phyloP scores from a whole-genome alignment of 2,888 invertebrate genomes.

The Agriotes lineatus region DNA sequence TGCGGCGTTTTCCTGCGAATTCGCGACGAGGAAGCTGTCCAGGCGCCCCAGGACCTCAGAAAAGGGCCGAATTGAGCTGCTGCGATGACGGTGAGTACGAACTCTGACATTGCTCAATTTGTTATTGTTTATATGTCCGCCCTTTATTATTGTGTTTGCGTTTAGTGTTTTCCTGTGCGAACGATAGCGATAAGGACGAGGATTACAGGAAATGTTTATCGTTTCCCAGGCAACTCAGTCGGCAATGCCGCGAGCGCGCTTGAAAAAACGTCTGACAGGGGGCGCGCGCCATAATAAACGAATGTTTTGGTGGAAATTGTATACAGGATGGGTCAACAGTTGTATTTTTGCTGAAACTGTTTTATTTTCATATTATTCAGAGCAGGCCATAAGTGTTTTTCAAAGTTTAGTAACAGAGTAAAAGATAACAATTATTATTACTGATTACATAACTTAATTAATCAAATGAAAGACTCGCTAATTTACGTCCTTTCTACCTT shows the following conservation, averaged over 20 bases:
- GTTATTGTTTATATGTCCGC: background rate
- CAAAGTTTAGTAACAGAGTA: too few relatives aligned
- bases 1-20: background rate
- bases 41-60: background rate
- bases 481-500: too few relatives aligned
- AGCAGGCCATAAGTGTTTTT: too few relatives aligned
- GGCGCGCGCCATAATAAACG: too few relatives aligned
- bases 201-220: constrained; percentile 25
- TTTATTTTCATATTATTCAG: too few relatives aligned
- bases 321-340: too few relatives aligned
- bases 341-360: too few relatives aligned
- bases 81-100: background rate
- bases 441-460: too few relatives aligned
- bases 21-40: background rate
- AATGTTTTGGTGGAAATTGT: too few relatives aligned
- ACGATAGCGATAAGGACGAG: background rate
- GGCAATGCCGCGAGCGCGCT: constrained; percentile 15
- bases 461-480: too few relatives aligned
- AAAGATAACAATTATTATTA: too few relatives aligned
- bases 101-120: background rate
- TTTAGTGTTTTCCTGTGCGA: constrained; percentile 7
- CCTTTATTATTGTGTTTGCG: background rate
- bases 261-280: background rate
- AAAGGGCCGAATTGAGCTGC: background rate
- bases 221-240: constrained; percentile 15